Percentiles rank a stretch among this genome's conserved stretches.
Conservation (phyloP, 2,113 vertebrate species). For the Peromyscus maniculatus region DNA sequence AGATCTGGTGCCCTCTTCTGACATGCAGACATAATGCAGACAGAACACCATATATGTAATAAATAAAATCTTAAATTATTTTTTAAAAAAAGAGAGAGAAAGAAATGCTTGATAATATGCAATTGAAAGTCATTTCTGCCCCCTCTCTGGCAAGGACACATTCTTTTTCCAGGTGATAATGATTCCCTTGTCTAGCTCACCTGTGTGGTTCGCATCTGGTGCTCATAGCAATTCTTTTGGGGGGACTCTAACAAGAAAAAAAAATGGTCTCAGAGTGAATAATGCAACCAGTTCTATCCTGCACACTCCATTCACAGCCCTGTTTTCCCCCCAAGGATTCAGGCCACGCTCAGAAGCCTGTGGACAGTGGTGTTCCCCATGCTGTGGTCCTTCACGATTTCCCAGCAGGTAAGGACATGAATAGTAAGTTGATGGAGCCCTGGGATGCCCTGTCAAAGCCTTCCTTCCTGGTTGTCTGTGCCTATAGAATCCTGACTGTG, state of each 20-base stretch:
- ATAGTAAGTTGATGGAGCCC: background rate
- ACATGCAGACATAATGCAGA: no score
- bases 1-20: no score
- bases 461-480: background rate
- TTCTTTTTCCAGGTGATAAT: conserved; percentile 16
- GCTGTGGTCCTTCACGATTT: conserved; percentile 94
- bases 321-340: conserved; percentile 84
- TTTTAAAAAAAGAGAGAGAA: no score
- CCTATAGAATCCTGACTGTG: background rate
- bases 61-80: no score
- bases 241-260: conserved; percentile 51
- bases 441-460: background rate
- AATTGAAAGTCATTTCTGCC: background rate
- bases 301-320: conserved; percentile 23
- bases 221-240: conserved; percentile 24
- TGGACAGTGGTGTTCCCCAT: conserved; percentile 84
- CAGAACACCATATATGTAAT: no score
- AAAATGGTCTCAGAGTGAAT: background rate
- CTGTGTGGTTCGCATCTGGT: conserved; percentile 18
- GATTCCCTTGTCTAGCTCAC: background rate
- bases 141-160: background rate
- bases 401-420: conserved; percentile 89
- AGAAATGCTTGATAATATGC: background rate
- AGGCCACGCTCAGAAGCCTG: conserved; percentile 76
- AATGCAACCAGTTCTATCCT: background rate